Evolutionary conservation across 2,888 invertebrate species (phyloP), one percentile per base, ranked within the genome.

Genomic region (Rapana venosa): DNA sequence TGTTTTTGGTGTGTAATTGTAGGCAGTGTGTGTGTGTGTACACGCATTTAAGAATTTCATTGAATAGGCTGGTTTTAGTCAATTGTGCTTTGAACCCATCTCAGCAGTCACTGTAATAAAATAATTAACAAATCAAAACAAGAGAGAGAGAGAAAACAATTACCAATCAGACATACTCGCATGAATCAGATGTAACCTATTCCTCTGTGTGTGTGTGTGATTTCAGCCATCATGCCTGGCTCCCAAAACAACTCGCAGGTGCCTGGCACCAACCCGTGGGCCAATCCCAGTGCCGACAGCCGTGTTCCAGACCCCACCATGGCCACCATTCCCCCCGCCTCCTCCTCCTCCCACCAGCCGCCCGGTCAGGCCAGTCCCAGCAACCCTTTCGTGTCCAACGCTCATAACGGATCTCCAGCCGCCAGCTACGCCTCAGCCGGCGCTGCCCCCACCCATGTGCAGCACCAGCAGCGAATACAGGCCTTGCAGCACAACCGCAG

Each of bases 261-360:
- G 61, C 90, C 91, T 79, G 90, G 90, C 86, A 95, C 93, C 91
- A 95, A 94, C 92, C 95, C 95, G 0, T 94, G 95, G 94, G 93
- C 93, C 17, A 70, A 86, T 85, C 81, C 90, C 36, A 66, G 84
- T 15, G 26, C 79, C 0, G 87, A 87, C 66, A 58, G 87, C 35
- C 77, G 90, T 13, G 90, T 90, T 11, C 86, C 89, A 86, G 86
- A 85, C 66, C 77, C 89, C 74, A 74, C 56, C 97, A 91, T 93
- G 94, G 56, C 87, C 88, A 26, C 95, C 95, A 90, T 97, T 98
- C 95, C 98, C 98, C 56, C 97, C 81, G 86, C 35, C 87, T 87
- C 74, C 70, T 47, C 85, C 79, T 84, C 58, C 88, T 87, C 74
- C 79, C 79, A 70, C 77, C 87, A 81, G 58, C 56, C 36, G 15